A percentile compares a stretch with the other conserved stretches of the same genome.
phyloP scores from a whole-genome alignment of 2,797 vertebrate genomes.

The Betta splendens region DNA sequence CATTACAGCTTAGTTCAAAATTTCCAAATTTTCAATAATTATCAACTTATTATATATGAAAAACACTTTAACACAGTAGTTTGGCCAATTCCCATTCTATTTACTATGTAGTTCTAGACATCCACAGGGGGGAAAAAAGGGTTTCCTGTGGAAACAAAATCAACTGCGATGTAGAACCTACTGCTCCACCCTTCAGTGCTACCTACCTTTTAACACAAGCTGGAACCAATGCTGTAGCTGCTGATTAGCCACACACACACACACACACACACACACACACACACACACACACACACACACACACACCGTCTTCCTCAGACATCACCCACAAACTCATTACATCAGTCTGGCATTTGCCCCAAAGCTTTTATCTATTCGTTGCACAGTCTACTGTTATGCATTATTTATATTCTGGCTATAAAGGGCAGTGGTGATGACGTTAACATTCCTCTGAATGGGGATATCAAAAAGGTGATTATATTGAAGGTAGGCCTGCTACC shows the following conservation, averaged over 20 bases:
- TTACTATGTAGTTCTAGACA: no score
- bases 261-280: slow-evolving; percentile 10
- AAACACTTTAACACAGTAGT: no score
- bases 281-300: no score
- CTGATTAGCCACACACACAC: slow-evolving; percentile 29
- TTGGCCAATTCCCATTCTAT: no score
- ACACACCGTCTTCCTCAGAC: slow-evolving; percentile 6
- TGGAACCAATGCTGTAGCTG: slow-evolving; percentile 3
- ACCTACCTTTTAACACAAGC: background rate
- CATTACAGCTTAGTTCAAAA: background rate
- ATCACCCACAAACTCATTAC: slow-evolving; percentile 39
- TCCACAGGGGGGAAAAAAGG: background rate
- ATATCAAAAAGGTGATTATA: slow-evolving; percentile 57
- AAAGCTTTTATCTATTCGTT: slow-evolving; percentile 45
- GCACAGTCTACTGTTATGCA: slow-evolving; percentile 8
- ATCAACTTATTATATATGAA: no score
- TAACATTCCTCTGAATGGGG: slow-evolving; percentile 30
- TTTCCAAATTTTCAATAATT: no score
- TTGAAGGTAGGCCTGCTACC: slow-evolving; percentile 15
- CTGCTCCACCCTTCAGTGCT: background rate
- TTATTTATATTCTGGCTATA: slow-evolving; percentile 49
- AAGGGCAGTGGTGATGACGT: slow-evolving; percentile 55
- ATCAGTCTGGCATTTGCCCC: slow-evolving; percentile 18
- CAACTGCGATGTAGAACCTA: background rate
- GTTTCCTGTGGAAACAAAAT: slow-evolving; percentile 5